Percentiles rank a stretch among this genome's conserved stretches.
Evolutionary conservation across 2,113 vertebrate genomes (phyloP).

Genomic region (Sakesphorus luctuosus): DNA sequence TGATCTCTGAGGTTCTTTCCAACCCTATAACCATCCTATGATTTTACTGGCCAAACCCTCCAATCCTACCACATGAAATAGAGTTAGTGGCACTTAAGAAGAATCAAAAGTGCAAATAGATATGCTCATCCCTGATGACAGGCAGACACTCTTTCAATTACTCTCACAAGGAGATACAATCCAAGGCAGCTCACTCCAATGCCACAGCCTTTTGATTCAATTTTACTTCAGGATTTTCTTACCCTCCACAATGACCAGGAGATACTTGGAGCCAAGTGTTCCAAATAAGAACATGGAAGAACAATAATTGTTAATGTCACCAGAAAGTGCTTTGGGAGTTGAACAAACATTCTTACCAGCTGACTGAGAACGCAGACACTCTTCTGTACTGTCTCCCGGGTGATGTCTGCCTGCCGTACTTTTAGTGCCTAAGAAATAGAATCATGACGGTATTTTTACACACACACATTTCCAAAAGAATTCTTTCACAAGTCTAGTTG

Average conservation of each 20-base stretch:
- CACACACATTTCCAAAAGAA: neutral
- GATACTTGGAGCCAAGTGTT: neutral
- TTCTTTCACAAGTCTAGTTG: neutral
- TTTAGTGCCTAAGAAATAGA: conserved; percentile 85
- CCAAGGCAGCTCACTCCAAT: neutral
- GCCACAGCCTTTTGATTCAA: neutral
- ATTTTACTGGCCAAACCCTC: neutral
- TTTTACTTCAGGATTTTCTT: neutral
- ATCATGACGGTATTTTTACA: neutral
- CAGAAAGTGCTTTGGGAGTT: neutral
- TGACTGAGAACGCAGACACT: conserved; percentile 97
- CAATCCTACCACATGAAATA: neutral
- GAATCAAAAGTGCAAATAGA: neutral
- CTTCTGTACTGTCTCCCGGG: conserved; percentile 98
- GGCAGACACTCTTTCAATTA: neutral
- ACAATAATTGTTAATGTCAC: neutral
- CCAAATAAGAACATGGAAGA: neutral
- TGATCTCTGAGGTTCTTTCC: neutral
- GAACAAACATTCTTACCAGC: conserved; percentile 85
- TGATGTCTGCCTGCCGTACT: conserved; percentile 95
- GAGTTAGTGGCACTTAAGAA: neutral
- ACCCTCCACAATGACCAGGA: neutral
- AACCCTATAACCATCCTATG: neutral
- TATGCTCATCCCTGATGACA: neutral
- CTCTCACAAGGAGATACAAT: neutral